Conservation (phyloP, 2,113 vertebrate species). For the Puntigrus tetrazona region DNA sequence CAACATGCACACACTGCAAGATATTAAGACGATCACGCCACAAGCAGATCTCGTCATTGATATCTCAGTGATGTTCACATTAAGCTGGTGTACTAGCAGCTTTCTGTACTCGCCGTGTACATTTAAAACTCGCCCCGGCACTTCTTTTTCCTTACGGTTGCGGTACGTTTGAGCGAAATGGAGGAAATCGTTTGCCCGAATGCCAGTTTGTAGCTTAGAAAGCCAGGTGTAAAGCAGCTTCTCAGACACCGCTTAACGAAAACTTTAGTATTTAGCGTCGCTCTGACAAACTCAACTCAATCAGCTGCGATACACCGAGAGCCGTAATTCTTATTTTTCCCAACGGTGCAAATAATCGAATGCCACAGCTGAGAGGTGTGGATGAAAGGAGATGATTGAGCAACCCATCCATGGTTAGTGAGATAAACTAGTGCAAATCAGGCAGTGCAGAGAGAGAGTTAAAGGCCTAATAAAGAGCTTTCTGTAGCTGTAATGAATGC, state of each 20-base stretch:
- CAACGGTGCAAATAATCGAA: background rate
- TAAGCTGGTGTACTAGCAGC: too few species aligned
- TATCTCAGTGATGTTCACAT: too few species aligned
- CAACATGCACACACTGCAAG: too few species aligned
- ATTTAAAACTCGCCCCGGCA: too few species aligned
- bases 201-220: background rate
- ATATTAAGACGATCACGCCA: too few species aligned
- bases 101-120: too few species aligned
- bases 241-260: background rate
- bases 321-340: conserved; percentile 19
- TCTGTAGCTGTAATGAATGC: background rate
- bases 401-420: conserved; percentile 9
- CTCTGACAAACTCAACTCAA: background rate
- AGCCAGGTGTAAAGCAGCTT: background rate
- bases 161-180: too few species aligned
- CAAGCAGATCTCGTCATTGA: too few species aligned
- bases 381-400: conserved; percentile 22
- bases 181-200: too few species aligned
- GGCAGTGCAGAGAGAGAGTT: background rate
- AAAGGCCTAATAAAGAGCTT: background rate
- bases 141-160: too few species aligned
- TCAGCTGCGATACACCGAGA: background rate
- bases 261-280: background rate
- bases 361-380: conserved; percentile 14
- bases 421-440: conserved; percentile 8